These are phyloP conservation scores for Leuciscus waleckii DNA, from an alignment of 2,797 vertebrate species.

Conservation along the genomic window DNA sequence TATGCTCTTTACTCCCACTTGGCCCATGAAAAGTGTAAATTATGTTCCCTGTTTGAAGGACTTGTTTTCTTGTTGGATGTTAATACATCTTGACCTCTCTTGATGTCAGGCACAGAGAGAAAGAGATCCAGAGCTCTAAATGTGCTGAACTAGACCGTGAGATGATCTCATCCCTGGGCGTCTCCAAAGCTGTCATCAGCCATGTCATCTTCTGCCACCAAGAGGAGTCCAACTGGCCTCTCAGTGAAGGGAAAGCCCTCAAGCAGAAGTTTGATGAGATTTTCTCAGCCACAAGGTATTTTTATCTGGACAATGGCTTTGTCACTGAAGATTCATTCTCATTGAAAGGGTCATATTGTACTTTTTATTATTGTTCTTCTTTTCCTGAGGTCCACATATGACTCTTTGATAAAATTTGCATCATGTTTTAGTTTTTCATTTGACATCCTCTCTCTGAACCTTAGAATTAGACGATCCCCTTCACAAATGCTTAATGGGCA, in stretches of 20 bases:
- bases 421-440: background rate
- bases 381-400: background rate
- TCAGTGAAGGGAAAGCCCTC: constrained; percentile 93
- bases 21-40: background rate
- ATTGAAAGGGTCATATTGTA: background rate
- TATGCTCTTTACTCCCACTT: background rate
- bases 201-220: constrained; percentile 99
- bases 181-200: constrained; percentile 93
- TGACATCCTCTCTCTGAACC: background rate
- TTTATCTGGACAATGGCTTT: background rate
- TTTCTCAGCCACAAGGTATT: constrained; percentile 96
- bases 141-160: constrained; percentile 94
- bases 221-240: constrained; percentile 98
- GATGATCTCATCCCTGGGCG: constrained; percentile 94
- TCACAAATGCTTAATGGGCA: background rate
- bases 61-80: background rate
- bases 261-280: constrained; percentile 99
- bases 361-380: background rate
- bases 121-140: constrained; percentile 90
- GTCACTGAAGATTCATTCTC: background rate
- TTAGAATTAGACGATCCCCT: too few species aligned
- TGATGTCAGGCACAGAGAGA: constrained; percentile 84
- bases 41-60: background rate
- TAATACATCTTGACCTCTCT: constrained; percentile 10
- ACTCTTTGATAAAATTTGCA: background rate